Evolutionary conservation across 2,888 invertebrate genomes (phyloP), one percentile per base, ranked within the genome.

Genomic region (Drosophila gaucha): DNA sequence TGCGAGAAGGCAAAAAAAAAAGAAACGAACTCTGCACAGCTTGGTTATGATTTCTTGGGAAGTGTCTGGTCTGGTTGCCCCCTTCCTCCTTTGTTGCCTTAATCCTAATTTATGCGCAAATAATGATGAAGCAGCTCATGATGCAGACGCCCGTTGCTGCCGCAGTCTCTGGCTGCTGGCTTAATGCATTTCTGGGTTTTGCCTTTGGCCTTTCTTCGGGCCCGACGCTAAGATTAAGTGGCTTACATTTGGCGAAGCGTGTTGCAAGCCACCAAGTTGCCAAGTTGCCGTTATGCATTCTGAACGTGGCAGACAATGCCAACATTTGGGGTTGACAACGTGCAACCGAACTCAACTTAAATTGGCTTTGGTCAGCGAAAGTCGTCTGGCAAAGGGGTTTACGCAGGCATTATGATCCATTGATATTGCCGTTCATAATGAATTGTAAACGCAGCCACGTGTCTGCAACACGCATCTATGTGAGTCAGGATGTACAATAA

Each of bases 41-140:
- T 43, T 72, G 86, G 65, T 79, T 82, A 85, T 85, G 79, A 82
- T 74, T 79, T 82, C 83, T 44, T 49, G 50, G 62, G 67, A 82
- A 85, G 70, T 67, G 77, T 74, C 60, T 63, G 73, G 49, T 9
- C 38, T 55, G 31, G 14, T 8, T 16, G 14, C 2, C 6, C 33
- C 33, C 6, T 2, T 44, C 36, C 46, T 22, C 31, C 20, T 22
- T 20, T n/a, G 38, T 38, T 51, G 63, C 24, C 60, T 65, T 88
- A 89, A 88, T 86, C 86, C 88, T 78, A 84, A 88, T 85, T 88
- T 89, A 89, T 89, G 89, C 84, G 74, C 70, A 84, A 83, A 84
- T 88, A 86, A 89, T 88, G 88, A 89, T 86, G 88, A 84, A 76
- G 67, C 64, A 72, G 69, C 74, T 59, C 62, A 46, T 68, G 71